These are phyloP conservation scores for Yponomeuta cagnagella DNA, from an alignment of 2,888 invertebrate genomes.

Conservation along the genomic window DNA sequence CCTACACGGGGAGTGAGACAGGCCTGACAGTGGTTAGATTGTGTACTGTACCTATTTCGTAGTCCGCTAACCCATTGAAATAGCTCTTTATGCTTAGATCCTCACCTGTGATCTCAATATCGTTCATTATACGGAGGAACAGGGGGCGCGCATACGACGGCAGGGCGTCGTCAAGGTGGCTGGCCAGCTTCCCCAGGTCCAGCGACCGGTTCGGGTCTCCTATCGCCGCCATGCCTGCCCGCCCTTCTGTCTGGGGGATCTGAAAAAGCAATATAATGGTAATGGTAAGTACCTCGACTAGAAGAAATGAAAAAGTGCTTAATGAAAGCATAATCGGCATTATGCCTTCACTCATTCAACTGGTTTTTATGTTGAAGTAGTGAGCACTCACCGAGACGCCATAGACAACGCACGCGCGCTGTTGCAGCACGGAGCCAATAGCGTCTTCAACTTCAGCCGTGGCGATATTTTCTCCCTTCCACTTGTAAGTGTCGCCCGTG, in stretches of 20 bases:
- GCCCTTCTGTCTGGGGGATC: conserved; percentile 88
- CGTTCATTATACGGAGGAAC: conserved; percentile 86
- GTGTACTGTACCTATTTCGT: no score
- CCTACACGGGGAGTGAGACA: no score
- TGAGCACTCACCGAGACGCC: conserved; percentile 86
- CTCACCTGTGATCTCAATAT: conserved; percentile 85
- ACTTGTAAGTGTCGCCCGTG: conserved; percentile 89
- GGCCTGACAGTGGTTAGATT: no score
- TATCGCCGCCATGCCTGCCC: conserved; percentile 95
- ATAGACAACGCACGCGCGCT: conserved; percentile 90
- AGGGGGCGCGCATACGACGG: conserved; percentile 93
- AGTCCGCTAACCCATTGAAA: neutral
- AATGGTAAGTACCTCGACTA: neutral
- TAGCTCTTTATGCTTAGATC: neutral
- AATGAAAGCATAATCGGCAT: no score
- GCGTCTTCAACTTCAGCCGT: conserved; percentile 96
- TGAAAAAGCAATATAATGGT: conserved; percentile 33
- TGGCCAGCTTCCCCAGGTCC: conserved; percentile 76
- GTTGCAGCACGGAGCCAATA: conserved; percentile 83
- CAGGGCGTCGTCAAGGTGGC: conserved; percentile 81
- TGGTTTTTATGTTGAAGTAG: no score
- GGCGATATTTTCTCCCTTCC: conserved; percentile 98
- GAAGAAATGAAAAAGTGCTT: no score
- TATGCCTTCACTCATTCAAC: no score
- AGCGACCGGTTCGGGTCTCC: conserved; percentile 80